phyloP scores from a whole-genome alignment of 2,797 vertebrate genomes.

The Anguilla pacifica region DNA sequence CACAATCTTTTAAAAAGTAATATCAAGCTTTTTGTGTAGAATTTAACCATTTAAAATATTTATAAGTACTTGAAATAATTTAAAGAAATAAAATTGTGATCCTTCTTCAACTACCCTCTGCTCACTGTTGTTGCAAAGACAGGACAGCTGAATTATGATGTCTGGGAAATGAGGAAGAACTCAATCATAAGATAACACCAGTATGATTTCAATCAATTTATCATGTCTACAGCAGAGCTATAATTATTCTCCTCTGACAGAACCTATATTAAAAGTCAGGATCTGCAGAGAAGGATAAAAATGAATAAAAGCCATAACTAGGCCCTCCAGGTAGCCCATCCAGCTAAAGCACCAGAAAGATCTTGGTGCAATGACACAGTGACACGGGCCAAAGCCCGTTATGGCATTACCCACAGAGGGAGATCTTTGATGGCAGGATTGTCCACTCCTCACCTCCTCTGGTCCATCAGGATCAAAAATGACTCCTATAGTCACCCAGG shows the following conservation, averaged over 20 bases:
- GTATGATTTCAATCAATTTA: not conserved
- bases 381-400: not conserved
- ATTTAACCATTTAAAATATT: not conserved
- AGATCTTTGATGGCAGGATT: not conserved
- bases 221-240: not conserved
- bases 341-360: not conserved
- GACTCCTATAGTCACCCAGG: not conserved
- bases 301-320: not conserved
- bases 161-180: not conserved
- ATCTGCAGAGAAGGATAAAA: not conserved
- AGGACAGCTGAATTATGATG: not conserved
- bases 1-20: not conserved
- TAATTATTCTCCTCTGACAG: slow-evolving; percentile 1
- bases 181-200: not conserved
- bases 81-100: not conserved
- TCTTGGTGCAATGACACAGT: not conserved
- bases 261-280: not conserved
- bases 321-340: not conserved
- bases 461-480: not conserved
- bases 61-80: not conserved
- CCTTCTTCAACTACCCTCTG: not conserved
- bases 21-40: not conserved
- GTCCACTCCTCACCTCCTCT: no score
- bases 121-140: not conserved
- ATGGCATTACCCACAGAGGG: not conserved